Evolutionary conservation across 2,888 invertebrate genomes (phyloP), one percentile per base, ranked within the genome.

Genomic region (Theretra japonica): DNA sequence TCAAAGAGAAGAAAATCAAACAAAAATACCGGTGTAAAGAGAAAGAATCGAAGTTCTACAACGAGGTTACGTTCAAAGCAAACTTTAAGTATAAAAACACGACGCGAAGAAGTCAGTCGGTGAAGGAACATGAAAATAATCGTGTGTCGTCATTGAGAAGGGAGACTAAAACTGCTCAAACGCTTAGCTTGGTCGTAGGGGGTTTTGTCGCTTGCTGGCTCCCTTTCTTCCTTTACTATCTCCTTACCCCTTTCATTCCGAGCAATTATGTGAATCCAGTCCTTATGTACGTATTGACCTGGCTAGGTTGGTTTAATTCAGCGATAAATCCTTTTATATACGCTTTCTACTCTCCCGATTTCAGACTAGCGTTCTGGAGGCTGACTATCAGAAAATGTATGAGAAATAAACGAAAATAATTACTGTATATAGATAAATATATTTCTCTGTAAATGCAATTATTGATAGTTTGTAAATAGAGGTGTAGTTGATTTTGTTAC

Each of bases 281-380:
- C 5, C 87, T 97, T 70, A 96, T 97, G 96, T 96, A 96, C 68
- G 96, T 97, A 71, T 90, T 98, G 70, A 98, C 97, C 1, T 98
- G 98, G 98, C 92, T 98, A 58, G 98, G 98, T 0, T 98, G 98
- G 97, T 96, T 97, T 81, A 98, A 98, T 86, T 97, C 97, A 0
- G 97, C 97, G 5, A 97, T 98, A 76, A 98, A 98, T 91, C 98
- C 98, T 0, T 98, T 98, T 86, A 98, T 98, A 82, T 98, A 98
- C 84, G 98, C 98, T 25, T 98, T 98, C 85, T 98, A 98, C 90
- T 98, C 97, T 75, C 97, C 97, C 0, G 98, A 98, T 86, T 98
- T 98, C 86, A 95, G 98, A 83, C 95, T 97, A 78, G 98, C 98
- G 0, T 98, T 98, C 84, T 98, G 97, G 97, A 95, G 97, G 75